Conservation (phyloP, 2,888 invertebrate genomes). For the Nomada hirtipes region DNA sequence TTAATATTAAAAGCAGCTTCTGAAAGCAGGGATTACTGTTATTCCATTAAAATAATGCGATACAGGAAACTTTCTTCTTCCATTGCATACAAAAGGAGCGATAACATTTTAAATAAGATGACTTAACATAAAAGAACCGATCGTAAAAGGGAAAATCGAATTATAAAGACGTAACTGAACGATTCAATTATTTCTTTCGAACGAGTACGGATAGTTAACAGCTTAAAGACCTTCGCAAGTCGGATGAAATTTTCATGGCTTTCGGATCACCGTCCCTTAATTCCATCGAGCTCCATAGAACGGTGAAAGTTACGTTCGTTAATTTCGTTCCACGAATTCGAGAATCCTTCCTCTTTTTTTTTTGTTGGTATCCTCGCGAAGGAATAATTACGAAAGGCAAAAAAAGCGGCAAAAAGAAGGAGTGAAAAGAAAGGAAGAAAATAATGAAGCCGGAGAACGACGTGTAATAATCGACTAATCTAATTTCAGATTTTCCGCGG, state of each 20-base stretch:
- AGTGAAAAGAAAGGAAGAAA: background rate
- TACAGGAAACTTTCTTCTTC: background rate
- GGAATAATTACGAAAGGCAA: background rate
- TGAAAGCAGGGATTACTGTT: background rate
- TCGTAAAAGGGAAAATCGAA: background rate
- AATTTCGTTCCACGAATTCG: slow-evolving; percentile 24
- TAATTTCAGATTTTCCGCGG: slow-evolving; percentile 32
- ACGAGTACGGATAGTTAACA: slow-evolving; percentile 39
- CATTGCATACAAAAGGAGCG: background rate
- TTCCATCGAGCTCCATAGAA: background rate
- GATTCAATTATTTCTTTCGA: slow-evolving; percentile 44
- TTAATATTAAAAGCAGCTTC: background rate
- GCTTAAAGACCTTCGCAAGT: slow-evolving; percentile 30
- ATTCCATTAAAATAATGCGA: no score
- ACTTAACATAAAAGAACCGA: background rate
- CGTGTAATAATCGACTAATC: slow-evolving; percentile 50
- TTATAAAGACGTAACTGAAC: slow-evolving; percentile 17
- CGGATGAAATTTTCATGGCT: slow-evolving; percentile 58
- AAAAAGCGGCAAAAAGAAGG: background rate
- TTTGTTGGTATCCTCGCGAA: background rate
- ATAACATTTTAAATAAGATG: background rate
- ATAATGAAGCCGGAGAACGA: slow-evolving; percentile 21
- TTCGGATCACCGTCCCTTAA: slow-evolving; percentile 28
- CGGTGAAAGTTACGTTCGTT: slow-evolving; percentile 47
- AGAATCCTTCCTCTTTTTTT: background rate